Conservation (phyloP, 2,797 vertebrate genomes). For the Chiloscyllium punctatum region DNA sequence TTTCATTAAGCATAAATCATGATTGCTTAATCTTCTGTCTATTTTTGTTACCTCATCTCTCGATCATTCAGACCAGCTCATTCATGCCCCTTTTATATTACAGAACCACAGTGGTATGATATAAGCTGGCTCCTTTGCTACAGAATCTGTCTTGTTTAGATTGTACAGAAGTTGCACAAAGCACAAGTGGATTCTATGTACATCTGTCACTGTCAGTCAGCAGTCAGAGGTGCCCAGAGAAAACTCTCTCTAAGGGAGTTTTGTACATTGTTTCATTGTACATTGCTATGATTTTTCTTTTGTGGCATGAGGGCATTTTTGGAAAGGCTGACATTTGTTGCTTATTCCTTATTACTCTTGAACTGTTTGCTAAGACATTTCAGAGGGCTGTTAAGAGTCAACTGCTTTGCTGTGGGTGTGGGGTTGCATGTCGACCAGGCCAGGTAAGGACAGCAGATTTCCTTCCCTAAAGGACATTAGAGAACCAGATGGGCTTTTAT, state of each 20-base stretch:
- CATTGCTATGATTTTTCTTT: background rate
- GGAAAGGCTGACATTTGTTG: too few species aligned
- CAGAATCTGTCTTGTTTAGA: conserved; percentile 22
- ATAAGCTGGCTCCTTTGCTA: conserved; percentile 3
- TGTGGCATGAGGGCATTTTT: too few species aligned
- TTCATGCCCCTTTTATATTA: background rate
- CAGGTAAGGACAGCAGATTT: too few species aligned
- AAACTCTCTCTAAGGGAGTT: background rate
- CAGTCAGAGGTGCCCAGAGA: background rate
- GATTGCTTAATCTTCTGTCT: conserved; percentile 1
- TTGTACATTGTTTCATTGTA: background rate
- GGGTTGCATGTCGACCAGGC: too few species aligned
- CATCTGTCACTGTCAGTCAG: background rate
- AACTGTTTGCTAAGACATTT: too few species aligned
- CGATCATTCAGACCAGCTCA: background rate
- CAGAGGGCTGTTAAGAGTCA: too few species aligned
- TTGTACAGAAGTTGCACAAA: background rate
- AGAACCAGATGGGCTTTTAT: too few species aligned
- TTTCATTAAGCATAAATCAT: background rate
- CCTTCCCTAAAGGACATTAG: too few species aligned
- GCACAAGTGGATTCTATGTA: conserved; percentile 26
- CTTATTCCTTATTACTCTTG: too few species aligned
- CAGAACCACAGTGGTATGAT: background rate
- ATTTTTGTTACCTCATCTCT: background rate
- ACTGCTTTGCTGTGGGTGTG: too few species aligned